A percentile compares a stretch with the other conserved stretches of the same genome.
Conservation (phyloP, 2,888 invertebrate species). For the Parnassius orleans region DNA sequence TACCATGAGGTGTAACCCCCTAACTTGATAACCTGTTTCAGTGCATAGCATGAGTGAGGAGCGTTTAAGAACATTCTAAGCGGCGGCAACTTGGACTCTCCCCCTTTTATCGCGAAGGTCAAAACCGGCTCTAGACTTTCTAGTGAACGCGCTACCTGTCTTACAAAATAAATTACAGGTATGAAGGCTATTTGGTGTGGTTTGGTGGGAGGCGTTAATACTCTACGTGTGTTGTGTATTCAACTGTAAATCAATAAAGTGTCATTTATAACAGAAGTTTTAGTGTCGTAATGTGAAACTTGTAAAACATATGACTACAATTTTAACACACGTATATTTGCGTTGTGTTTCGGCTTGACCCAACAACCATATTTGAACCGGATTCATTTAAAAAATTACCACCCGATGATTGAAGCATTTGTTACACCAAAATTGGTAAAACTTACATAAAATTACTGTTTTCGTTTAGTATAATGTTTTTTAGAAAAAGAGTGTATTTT, state of each 20-base stretch:
- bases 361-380: too few species aligned
- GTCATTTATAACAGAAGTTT: conserved; percentile 9
- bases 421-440: too few species aligned
- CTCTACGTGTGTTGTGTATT: conserved; percentile 11
- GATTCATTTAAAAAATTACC: too few species aligned
- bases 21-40: not conserved
- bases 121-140: conserved; percentile 93
- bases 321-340: conserved; percentile 13
- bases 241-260: conserved; percentile 15
- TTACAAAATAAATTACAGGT: conserved; percentile 8
- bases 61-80: conserved; percentile 95
- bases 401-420: too few species aligned
- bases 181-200: not conserved
- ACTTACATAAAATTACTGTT: too few species aligned
- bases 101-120: conserved; percentile 96
- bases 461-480: too few species aligned
- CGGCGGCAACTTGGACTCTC: conserved; percentile 97
- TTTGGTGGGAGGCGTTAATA: not conserved
- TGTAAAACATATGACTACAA: conserved; percentile 8
- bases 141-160: conserved; percentile 88
- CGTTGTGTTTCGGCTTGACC: too few species aligned
- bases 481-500: too few species aligned
- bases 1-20: too few species aligned
- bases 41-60: conserved; percentile 98
- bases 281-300: conserved; percentile 14